A percentile compares a stretch with the other conserved stretches of the same genome.
Evolutionary conservation across 2,888 invertebrate species (phyloP).

Genomic region (Amphiduros pacificus): DNA sequence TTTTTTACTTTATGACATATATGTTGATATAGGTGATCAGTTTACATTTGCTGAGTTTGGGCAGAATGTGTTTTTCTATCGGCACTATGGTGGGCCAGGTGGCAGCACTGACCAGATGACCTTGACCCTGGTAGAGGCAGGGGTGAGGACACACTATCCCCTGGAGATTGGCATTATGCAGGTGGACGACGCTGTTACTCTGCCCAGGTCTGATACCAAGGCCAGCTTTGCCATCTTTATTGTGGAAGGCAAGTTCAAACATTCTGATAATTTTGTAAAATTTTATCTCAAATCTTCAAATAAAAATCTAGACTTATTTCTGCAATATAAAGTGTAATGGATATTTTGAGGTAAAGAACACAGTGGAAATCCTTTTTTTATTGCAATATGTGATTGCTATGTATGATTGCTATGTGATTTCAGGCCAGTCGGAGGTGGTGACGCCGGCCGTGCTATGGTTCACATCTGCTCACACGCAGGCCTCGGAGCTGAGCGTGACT

Average conservation of each 20-base stretch:
- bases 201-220: too few relatives aligned
- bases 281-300: too few relatives aligned
- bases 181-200: too few relatives aligned
- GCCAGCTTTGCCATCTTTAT: too few relatives aligned
- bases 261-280: too few relatives aligned
- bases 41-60: conserved; percentile 40
- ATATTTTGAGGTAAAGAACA: too few relatives aligned
- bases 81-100: conserved; percentile 27
- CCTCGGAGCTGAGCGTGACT: conserved; percentile 35
- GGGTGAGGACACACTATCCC: too few relatives aligned
- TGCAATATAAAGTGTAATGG: too few relatives aligned
- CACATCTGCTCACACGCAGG: conserved; percentile 39
- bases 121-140: conserved; percentile 3
- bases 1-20: background rate
- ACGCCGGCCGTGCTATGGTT: conserved; percentile 39
- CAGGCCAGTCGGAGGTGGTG: conserved; percentile 38
- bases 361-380: too few relatives aligned
- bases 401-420: background rate
- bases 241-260: too few relatives aligned
- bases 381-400: background rate
- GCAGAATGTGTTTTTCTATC: conserved; percentile 40
- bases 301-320: too few relatives aligned
- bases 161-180: too few relatives aligned
- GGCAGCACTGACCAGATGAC: background rate
- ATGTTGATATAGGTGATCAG: conserved; percentile 39